Percentiles rank a stretch among this genome's conserved stretches.
Evolutionary conservation across 2,888 invertebrate genomes (phyloP).

Genomic region (Apodemia hepburni): DNA sequence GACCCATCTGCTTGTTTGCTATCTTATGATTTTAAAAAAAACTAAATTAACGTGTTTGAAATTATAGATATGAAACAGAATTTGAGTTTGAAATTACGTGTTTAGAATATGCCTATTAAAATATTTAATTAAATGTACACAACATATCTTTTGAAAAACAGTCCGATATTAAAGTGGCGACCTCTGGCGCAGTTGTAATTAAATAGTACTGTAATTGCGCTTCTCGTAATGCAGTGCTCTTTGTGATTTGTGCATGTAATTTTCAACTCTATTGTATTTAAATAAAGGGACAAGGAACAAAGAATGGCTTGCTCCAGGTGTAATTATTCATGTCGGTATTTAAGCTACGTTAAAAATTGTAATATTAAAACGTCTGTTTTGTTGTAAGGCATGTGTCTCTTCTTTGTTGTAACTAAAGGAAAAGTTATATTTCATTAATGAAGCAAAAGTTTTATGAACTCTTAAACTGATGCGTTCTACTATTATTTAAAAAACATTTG

Average conservation of each 20-base stretch:
- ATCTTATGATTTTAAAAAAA: no score
- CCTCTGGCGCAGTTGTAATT: constrained; percentile 26
- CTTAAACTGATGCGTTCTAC: no score
- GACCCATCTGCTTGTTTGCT: no score
- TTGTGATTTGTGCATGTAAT: constrained; percentile 22
- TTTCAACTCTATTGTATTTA: constrained; percentile 17
- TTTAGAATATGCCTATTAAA: no score
- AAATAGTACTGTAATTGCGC: constrained; percentile 32
- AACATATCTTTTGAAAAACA: constrained; percentile 9
- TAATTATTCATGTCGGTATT: constrained; percentile 17
- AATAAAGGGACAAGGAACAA: background rate
- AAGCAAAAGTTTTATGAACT: background rate
- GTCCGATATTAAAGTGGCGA: constrained; percentile 25
- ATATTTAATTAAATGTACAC: constrained; percentile 12
- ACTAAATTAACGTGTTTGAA: no score
- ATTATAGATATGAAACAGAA: no score
- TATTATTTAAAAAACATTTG: no score
- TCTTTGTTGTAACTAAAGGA: constrained; percentile 15
- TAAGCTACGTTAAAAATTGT: constrained; percentile 20
- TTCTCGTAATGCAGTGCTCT: constrained; percentile 28
- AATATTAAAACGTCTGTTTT: constrained; percentile 18
- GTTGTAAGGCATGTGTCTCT: constrained; percentile 13
- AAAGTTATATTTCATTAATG: background rate
- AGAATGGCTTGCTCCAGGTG: constrained; percentile 3
- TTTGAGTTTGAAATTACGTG: no score